A percentile compares a stretch with the other conserved stretches of the same genome.
These are phyloP conservation scores for Colletes collaris DNA, from an alignment of 2,888 invertebrate genomes.

Conservation along the genomic window DNA sequence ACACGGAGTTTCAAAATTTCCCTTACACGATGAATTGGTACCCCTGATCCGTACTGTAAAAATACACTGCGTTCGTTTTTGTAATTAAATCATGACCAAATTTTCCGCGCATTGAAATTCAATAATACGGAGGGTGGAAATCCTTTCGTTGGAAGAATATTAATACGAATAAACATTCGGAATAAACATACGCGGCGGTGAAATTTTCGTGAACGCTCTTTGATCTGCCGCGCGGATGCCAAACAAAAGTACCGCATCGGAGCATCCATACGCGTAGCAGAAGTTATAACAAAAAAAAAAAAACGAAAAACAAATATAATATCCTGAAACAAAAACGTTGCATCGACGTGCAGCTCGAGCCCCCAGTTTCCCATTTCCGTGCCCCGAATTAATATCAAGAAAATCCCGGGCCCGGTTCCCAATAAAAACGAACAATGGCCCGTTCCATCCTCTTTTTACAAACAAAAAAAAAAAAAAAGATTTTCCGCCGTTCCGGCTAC, in stretches of 20 bases:
- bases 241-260: neutral
- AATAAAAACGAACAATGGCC: conserved; percentile 60
- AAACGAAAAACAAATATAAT: neutral
- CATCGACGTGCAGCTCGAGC: neutral
- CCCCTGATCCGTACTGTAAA: neutral
- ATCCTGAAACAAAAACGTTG: conserved; percentile 17
- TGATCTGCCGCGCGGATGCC: too few species aligned
- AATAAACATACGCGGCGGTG: too few species aligned
- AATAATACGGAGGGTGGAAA: too few species aligned
- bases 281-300: neutral
- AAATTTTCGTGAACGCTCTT: too few species aligned
- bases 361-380: conserved; percentile 27
- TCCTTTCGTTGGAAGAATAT: too few species aligned
- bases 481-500: conserved; percentile 43
- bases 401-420: conserved; percentile 42
- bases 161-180: too few species aligned
- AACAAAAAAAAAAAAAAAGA: conserved; percentile 28
- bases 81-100: too few species aligned
- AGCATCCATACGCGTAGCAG: too few species aligned
- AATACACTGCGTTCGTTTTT: neutral
- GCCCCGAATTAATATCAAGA: conserved; percentile 27
- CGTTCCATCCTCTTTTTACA: conserved; percentile 29
- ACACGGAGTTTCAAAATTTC: conserved; percentile 37
- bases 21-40: conserved; percentile 1
- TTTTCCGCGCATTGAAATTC: too few species aligned